Evolutionary conservation across 2,113 vertebrate species (phyloP), one percentile per base, ranked within the genome.

Genomic region (Leptobrachium leishanense): DNA sequence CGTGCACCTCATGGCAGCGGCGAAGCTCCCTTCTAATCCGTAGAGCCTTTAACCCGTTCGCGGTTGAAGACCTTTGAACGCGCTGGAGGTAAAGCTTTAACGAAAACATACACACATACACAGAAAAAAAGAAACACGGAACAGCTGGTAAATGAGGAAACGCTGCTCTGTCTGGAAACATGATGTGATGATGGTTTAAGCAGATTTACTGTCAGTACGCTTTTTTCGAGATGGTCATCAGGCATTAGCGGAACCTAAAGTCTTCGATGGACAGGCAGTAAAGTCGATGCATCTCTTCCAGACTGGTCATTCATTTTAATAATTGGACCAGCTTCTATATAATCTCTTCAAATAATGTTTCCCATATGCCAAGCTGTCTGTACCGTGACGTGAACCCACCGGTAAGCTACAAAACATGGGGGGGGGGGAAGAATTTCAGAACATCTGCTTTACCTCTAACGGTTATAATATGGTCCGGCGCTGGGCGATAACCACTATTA

Each of bases 1-100:
- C 62, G 6, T 50, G 76, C 68, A 42, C 54, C 75, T 69, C 54
- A 77, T 70, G 10, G 12, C 44, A 64, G 55, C 42, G 1, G 42
- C 50, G 43, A 41, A 71, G n/a, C 12, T 31, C 76, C 4, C 20
- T 2, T 43, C 6, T 76, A 67, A 76, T 76, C 46, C 50, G 6
- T 15, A 12, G 55, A 15, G 13, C 4, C 2, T 31, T 76, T 68
- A 76, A 76, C 75, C 15, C 75, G 4, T 54, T 55, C 9, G 2
- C 11, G 55, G 10, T 12, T 12, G 55, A 15, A 15, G 55, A 15
- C 9, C 55, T 59, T 59, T 59, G 55, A 59, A 59, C 6, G 11
- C 55, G 13, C 55, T 15, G 55, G 55, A 12, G 55, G 55, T 59
- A 12, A 15, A 1, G 55, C 13, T 12, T 59, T 59, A 59, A 59